Base-by-base conservation (phyloP, 2,113 vertebrate species). In the Stomatorhinus ivindoensis region DNA sequence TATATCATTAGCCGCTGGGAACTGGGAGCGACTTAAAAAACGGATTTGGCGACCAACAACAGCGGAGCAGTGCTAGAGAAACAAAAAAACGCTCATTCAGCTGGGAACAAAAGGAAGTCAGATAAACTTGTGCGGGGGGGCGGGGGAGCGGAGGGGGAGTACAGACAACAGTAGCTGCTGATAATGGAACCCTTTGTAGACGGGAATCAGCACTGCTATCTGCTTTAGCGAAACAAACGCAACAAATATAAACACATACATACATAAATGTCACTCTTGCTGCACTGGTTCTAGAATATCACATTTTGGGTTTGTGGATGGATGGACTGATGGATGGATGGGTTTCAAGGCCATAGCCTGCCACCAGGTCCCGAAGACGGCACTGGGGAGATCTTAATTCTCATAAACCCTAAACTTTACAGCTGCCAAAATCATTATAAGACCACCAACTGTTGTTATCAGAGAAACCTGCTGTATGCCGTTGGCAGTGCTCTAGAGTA, bases 361-460 rank as follows among this genome's bases (percentile, higher is more conserved):
- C 50, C 53, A 90, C 35, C 17, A 24, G 42, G 47, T 53, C 76
- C 89, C 80, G 31, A 21, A 80, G 61, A 17, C 21, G 11, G 80
- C 51, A 73, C 55, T 84, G 44, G 3, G 17, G 46, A 19, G 42
- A 42, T 24, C 87, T 51, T 88, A 90, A 90, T 88, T 88, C 89
- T 85, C 80, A 88, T 84, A 88, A 90, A 51, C 87, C 53, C 69
- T 58, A 82, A 80, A 88, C 50, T 51, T 65, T 90, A 82, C 83
- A 50, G 50, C 86, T 84, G 86, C 86, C 87, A 90, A 88, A n/a
- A 88, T 84, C 31, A 15, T 76, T 87, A 89, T 89, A 50, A 51
- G 84, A 58, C 83, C 85, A 80, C 44, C 46, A 83, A 89, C 88
- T 84, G 88, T 89, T 46, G 39, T 58, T 84, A 84, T 19, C 88